Conservation (phyloP, 2,113 vertebrate species). For the Cyanoramphus novaezelandiae region DNA sequence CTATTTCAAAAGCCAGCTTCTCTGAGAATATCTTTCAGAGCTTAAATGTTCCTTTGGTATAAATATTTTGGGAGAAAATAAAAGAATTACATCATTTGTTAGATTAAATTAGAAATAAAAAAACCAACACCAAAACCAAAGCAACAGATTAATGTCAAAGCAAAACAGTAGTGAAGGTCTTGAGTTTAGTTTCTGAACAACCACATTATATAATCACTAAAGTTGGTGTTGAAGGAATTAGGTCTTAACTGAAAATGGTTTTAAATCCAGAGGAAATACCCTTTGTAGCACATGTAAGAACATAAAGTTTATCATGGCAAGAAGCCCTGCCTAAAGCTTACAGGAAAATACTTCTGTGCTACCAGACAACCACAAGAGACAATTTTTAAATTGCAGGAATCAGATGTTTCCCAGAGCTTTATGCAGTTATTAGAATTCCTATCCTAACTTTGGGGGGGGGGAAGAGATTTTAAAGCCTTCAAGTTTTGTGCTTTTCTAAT, state of each 20-base stretch:
- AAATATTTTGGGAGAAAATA: background rate
- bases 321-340: slow-evolving; percentile 3
- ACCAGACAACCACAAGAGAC: slow-evolving; percentile 61
- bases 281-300: slow-evolving; percentile 32
- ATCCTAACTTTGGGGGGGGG: background rate
- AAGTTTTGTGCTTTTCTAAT: background rate
- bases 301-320: slow-evolving; percentile 26
- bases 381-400: slow-evolving; percentile 25
- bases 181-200: background rate
- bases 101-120: background rate
- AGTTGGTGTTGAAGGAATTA: background rate
- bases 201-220: background rate
- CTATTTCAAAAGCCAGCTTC: background rate
- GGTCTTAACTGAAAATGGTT: slow-evolving; percentile 6
- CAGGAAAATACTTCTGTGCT: slow-evolving; percentile 34
- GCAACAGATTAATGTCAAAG: background rate
- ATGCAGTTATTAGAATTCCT: background rate
- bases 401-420: slow-evolving; percentile 1
- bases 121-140: background rate
- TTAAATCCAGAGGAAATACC: slow-evolving; percentile 42
- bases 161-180: background rate
- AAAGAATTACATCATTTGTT: background rate
- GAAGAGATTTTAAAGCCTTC: background rate
- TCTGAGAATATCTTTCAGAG: background rate
- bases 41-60: background rate